A percentile compares a stretch with the other conserved stretches of the same genome.
These are phyloP conservation scores for Arrhamphus sclerolepis DNA, from an alignment of 2,797 vertebrate species.

Conservation along the genomic window DNA sequence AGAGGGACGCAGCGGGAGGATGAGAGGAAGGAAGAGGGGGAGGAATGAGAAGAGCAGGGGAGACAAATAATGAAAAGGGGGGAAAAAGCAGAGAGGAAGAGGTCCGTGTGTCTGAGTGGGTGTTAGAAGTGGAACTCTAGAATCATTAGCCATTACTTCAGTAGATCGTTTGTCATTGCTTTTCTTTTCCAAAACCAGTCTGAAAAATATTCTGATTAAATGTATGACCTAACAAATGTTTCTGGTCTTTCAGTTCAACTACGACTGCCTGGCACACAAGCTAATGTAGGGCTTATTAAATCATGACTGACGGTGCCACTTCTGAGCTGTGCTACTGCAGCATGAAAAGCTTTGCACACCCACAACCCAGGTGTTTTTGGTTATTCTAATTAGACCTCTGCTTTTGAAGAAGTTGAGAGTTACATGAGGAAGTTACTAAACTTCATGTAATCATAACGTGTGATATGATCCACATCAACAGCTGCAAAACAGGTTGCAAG, in stretches of 20 bases:
- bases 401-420: neutral
- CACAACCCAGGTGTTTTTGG: neutral
- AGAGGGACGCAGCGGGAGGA: conserved; percentile 42
- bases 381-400: neutral
- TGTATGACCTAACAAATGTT: too few species aligned
- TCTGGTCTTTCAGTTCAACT: too few species aligned
- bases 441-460: neutral
- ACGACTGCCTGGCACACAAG: neutral
- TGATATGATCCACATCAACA: neutral
- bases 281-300: neutral
- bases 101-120: conserved; percentile 3
- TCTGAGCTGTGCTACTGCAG: too few species aligned
- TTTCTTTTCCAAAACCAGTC: too few species aligned
- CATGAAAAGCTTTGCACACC: too few species aligned
- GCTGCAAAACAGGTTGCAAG: neutral
- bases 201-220: too few species aligned
- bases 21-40: conserved; percentile 43
- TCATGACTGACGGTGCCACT: neutral
- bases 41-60: conserved; percentile 16
- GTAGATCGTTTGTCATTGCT: too few species aligned
- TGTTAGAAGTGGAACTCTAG: neutral
- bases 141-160: too few species aligned
- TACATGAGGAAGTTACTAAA: neutral
- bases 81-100: conserved; percentile 24
- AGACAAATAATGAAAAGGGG: conserved; percentile 16